Conservation (phyloP, 2,113 vertebrate species). For the Mohoua ochrocephala region DNA sequence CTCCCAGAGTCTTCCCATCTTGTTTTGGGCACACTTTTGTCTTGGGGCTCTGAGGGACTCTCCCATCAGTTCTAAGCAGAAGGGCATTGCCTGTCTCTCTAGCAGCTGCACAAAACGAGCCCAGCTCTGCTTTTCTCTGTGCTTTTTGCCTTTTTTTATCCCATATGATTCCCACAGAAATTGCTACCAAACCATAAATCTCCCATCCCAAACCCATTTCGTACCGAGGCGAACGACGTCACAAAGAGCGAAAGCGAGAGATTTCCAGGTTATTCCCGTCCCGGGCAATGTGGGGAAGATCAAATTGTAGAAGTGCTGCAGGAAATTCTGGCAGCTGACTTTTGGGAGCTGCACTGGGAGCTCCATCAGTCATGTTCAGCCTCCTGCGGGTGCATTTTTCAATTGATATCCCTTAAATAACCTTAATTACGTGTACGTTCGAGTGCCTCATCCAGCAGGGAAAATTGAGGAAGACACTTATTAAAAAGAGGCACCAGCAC, state of each 20-base stretch:
- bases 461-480: slow-evolving; percentile 85
- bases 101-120: neutral
- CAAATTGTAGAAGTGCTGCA: neutral
- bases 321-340: neutral
- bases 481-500: slow-evolving; percentile 75
- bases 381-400: slow-evolving; percentile 60
- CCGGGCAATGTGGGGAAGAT: neutral
- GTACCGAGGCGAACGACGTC: neutral
- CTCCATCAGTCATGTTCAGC: slow-evolving; percentile 3
- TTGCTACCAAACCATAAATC: neutral
- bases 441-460: slow-evolving; percentile 69
- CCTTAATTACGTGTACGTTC: slow-evolving; percentile 65
- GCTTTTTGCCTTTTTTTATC: neutral
- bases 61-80: neutral
- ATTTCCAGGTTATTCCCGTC: neutral
- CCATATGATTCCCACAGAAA: neutral
- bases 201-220: neutral
- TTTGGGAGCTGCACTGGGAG: neutral
- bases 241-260: neutral
- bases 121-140: neutral
- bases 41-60: neutral
- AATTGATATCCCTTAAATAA: slow-evolving; percentile 72
- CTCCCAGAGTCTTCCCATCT: rapidly evolving
- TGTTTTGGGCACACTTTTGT: neutral
- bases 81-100: rapidly evolving